Percentiles rank a stretch among this genome's conserved stretches.
Evolutionary conservation across 1,140 invertebrate genomes (phyloP).

Genomic region (Formica exsecta): DNA sequence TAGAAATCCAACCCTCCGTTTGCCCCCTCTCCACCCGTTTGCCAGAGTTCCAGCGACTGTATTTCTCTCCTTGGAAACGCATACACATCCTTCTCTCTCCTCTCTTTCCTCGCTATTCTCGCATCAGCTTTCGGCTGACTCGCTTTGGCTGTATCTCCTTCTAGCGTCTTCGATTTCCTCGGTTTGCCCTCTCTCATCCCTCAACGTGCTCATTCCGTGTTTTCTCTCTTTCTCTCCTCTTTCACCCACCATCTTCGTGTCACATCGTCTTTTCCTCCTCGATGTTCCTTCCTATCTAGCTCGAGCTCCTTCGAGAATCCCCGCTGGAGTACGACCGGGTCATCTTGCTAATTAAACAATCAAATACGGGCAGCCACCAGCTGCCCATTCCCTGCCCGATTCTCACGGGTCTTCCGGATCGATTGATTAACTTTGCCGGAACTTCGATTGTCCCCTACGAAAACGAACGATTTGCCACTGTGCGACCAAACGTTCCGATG

Average conservation of each 20-base stretch:
- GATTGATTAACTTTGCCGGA: conserved; percentile 83
- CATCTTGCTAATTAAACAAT: conserved; percentile 87
- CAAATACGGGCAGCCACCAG: conserved; percentile 85
- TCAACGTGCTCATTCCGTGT: conserved; percentile 57
- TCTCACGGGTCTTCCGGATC: conserved; percentile 82
- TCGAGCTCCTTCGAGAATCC: conserved; percentile 75
- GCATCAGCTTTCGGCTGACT: conserved; percentile 44
- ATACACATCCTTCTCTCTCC: conserved; percentile 51
- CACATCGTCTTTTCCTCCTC: conserved; percentile 37
- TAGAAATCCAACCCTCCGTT: conserved; percentile 82
- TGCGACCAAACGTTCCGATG: neutral
- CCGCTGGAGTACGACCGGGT: conserved; percentile 81
- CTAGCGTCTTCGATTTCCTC: conserved; percentile 65
- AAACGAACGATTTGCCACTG: conserved; percentile 35
- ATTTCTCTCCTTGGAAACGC: conserved; percentile 69
- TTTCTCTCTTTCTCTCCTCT: conserved; percentile 30
- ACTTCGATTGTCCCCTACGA: conserved; percentile 82
- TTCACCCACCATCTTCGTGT: neutral
- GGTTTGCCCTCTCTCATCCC: conserved; percentile 21
- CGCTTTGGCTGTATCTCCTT: conserved; percentile 67
- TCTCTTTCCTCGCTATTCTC: conserved; percentile 70
- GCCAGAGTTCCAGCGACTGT: conserved; percentile 78
- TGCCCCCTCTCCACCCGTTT: conserved; percentile 47
- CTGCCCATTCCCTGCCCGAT: conserved; percentile 77
- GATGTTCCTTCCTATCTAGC: conserved; percentile 51